phyloP scores from a whole-genome alignment of 2,113 vertebrate genomes.

The Psammodynastes pulverulentus region DNA sequence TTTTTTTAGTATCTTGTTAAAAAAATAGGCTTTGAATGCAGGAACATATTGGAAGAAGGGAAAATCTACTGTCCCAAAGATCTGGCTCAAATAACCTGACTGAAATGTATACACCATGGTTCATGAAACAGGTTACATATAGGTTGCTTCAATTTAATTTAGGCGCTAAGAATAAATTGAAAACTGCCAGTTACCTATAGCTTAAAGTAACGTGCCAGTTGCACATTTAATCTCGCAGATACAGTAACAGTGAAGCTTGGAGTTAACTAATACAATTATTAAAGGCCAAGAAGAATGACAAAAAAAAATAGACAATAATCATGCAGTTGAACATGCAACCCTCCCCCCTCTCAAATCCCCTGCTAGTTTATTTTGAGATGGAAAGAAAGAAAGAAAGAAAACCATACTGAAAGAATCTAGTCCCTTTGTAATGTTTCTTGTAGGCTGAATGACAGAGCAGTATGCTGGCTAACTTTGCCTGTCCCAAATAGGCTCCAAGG shows the following conservation, averaged over 20 bases:
- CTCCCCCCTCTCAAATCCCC: background rate
- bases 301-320: background rate
- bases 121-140: background rate
- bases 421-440: background rate
- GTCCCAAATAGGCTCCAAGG: background rate
- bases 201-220: background rate
- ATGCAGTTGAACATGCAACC: background rate
- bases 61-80: background rate
- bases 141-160: background rate
- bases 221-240: background rate
- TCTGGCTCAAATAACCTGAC: background rate
- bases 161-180: background rate
- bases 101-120: background rate
- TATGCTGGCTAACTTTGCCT: background rate
- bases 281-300: background rate
- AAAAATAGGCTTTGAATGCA: background rate
- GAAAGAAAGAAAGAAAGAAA: background rate
- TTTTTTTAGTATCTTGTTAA: background rate
- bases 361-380: background rate
- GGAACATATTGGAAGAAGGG: background rate
- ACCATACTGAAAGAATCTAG: background rate
- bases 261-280: background rate
- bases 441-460: background rate
- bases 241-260: background rate
- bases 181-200: background rate